Evolutionary conservation across 1,140 invertebrate species (phyloP).

Genomic region (Melitaea cinxia): DNA sequence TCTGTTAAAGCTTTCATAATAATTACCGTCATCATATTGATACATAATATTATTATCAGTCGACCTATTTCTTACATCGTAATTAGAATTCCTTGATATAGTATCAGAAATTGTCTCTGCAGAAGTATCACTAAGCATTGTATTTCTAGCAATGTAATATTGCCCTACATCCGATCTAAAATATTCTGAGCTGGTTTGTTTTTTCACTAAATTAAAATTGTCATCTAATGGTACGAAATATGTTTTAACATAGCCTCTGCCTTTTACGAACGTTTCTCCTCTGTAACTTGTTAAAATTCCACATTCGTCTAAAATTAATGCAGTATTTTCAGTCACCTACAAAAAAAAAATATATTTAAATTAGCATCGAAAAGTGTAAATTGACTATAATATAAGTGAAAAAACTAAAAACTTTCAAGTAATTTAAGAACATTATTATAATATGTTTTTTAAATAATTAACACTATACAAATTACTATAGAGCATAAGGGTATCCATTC

Average conservation of each 20-base stretch:
- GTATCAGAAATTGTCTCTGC: constrained; percentile 15
- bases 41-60: constrained; percentile 1
- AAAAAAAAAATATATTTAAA: constrained; percentile 14
- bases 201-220: constrained; percentile 81
- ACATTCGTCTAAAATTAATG: constrained; percentile 85
- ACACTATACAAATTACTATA: too few relatives aligned
- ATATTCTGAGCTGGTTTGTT: constrained; percentile 45
- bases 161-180: constrained; percentile 12
- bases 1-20: constrained; percentile 8
- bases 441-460: too few relatives aligned
- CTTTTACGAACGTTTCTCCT: constrained; percentile 89
- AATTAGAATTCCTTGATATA: constrained; percentile 15
- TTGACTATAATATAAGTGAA: too few relatives aligned
- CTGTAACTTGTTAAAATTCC: constrained; percentile 87
- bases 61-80: constrained; percentile 5
- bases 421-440: too few relatives aligned
- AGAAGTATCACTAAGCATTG: constrained; percentile 15
- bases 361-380: too few relatives aligned
- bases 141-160: constrained; percentile 1
- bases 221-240: constrained; percentile 88
- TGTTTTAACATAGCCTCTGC: constrained; percentile 87
- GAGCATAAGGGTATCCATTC: too few relatives aligned
- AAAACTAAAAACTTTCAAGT: too few relatives aligned
- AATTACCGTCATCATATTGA: constrained; percentile 17
- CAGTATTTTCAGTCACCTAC: constrained; percentile 88